phyloP scores from a whole-genome alignment of 2,888 invertebrate species.

The Masnerella sp. region DNA sequence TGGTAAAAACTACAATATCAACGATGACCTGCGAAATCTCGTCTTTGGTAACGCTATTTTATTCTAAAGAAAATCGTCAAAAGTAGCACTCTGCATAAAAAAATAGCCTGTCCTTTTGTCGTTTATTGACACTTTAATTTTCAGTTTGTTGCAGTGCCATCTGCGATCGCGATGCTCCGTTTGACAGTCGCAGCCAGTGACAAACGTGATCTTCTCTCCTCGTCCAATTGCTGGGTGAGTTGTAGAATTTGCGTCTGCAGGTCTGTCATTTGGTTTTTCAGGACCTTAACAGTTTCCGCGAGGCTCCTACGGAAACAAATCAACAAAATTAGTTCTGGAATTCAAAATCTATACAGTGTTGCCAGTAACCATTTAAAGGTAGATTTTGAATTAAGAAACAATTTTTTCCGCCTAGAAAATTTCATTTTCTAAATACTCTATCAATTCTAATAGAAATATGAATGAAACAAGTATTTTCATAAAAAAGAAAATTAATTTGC shows the following conservation, averaged over 20 bases:
- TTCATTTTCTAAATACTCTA: too few relatives aligned
- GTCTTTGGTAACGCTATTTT: constrained; percentile 52
- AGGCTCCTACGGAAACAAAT: constrained; percentile 80
- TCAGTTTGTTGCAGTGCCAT: constrained; percentile 64
- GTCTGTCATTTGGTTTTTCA: constrained; percentile 86
- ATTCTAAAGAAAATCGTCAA: constrained; percentile 22
- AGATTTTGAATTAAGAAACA: too few relatives aligned
- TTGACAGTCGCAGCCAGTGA: constrained; percentile 74
- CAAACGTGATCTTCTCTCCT: constrained; percentile 81
- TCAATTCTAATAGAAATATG: too few relatives aligned
- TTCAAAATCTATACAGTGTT: too few relatives aligned
- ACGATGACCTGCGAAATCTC: constrained; percentile 6
- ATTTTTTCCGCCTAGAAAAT: too few relatives aligned
- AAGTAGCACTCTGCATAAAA: constrained; percentile 10
- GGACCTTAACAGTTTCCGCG: constrained; percentile 87
- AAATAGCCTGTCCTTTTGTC: constrained; percentile 17
- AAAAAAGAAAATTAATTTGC: too few relatives aligned
- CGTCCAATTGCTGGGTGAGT: constrained; percentile 82
- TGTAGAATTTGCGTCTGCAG: constrained; percentile 82
- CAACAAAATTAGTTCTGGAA: too few relatives aligned
- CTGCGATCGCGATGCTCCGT: constrained; percentile 72
- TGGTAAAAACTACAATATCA: too few relatives aligned
- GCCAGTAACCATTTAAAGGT: too few relatives aligned
- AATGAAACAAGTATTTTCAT: too few relatives aligned
- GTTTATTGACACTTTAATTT: background rate